These are phyloP conservation scores for Conus canariensis DNA, from an alignment of 2,888 invertebrate genomes.

Conservation along the genomic window DNA sequence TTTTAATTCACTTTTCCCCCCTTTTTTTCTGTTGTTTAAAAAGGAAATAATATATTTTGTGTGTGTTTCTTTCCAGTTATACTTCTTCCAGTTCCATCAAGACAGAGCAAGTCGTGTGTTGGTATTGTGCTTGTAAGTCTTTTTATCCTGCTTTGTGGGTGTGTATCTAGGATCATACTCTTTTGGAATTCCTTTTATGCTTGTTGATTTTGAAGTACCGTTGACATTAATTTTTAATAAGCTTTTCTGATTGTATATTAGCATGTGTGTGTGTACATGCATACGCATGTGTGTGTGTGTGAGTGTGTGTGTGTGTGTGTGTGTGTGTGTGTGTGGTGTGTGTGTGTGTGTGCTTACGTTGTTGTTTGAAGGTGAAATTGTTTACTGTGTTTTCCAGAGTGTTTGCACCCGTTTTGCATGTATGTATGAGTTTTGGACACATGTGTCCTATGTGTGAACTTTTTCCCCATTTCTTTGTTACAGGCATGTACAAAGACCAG, in stretches of 20 bases:
- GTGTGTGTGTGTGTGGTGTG: too few species aligned
- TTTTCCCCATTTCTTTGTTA: not conserved
- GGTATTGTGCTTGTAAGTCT: slow-evolving; percentile 49
- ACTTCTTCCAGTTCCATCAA: slow-evolving; percentile 44
- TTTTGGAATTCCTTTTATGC: not conserved
- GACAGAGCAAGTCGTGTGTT: slow-evolving; percentile 34
- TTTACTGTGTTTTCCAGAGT: too few species aligned
- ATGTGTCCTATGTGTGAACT: too few species aligned
- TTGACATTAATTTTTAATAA: not conserved
- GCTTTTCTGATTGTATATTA: not conserved
- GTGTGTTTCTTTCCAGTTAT: slow-evolving; percentile 43
- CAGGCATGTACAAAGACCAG: slow-evolving; percentile 46
- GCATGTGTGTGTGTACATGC: not conserved
- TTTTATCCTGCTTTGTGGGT: not conserved
- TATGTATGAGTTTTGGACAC: too few species aligned
- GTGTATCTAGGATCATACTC: not conserved
- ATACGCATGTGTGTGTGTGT: too few species aligned
- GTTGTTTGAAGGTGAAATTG: too few species aligned
- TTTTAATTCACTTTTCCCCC: too few species aligned
- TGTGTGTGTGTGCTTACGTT: too few species aligned
- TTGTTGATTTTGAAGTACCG: not conserved
- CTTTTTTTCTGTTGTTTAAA: too few species aligned
- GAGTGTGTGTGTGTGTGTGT: too few species aligned
- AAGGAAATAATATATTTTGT: too few species aligned
- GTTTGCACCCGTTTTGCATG: too few species aligned